A percentile compares a stretch with the other conserved stretches of the same genome.
Evolutionary conservation across 2,797 vertebrate species (phyloP).

Genomic region (Ambastaia sidthimunki): DNA sequence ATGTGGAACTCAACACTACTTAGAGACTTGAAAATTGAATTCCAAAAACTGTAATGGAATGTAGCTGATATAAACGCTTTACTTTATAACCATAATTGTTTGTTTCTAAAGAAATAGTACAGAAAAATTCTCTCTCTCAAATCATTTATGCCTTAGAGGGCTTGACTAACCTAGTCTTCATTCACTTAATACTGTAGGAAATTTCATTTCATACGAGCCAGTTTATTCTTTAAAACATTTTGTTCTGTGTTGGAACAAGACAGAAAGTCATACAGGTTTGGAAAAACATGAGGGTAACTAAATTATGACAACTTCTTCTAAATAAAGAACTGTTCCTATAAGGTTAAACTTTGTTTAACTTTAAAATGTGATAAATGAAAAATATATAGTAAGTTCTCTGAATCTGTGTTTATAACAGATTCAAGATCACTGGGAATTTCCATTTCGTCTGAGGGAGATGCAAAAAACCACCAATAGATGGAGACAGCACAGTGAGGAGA

Average conservation of each 20-base stretch:
- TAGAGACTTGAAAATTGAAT: conserved; percentile 5
- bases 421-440: not conserved
- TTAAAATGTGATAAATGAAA: not conserved
- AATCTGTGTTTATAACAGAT: not conserved
- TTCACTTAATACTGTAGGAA: not conserved
- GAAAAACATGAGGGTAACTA: not conserved
- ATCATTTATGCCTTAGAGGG: not conserved
- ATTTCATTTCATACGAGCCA: not conserved
- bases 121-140: no score
- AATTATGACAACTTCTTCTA: not conserved
- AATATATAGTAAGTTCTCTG: not conserved
- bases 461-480: conserved; percentile 58
- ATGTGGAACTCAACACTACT: not conserved
- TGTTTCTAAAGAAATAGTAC: not conserved
- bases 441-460: not conserved
- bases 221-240: not conserved
- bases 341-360: not conserved
- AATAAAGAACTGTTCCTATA: not conserved
- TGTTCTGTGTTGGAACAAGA: not conserved
- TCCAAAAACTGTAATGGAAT: not conserved
- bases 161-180: not conserved
- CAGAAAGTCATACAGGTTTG: not conserved
- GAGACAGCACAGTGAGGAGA: conserved; percentile 50
- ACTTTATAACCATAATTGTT: not conserved
- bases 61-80: not conserved